A percentile compares a stretch with the other conserved stretches of the same genome.
Evolutionary conservation across 2,797 vertebrate species (phyloP).

Genomic region (Taeniopygia guttata): DNA sequence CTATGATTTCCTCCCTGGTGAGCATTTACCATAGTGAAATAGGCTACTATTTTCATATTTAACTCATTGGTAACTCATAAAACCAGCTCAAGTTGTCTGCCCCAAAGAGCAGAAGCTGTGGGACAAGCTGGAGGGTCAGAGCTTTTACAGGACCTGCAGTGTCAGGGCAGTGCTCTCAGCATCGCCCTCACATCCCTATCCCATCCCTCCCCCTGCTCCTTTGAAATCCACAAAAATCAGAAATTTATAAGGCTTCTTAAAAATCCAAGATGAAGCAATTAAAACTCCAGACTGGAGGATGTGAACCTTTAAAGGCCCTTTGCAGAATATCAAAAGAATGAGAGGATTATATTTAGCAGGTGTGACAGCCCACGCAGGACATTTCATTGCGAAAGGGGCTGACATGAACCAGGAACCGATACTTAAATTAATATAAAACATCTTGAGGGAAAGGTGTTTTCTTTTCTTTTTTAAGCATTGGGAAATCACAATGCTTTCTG

Average conservation of each 20-base stretch:
- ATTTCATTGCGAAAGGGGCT: conserved; percentile 72
- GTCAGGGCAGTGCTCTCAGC: neutral
- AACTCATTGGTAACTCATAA: conserved; percentile 68
- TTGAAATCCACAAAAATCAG: conserved; percentile 74
- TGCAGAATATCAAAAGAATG: conserved; percentile 79
- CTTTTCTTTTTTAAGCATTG: conserved; percentile 64
- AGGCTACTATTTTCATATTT: conserved; percentile 65
- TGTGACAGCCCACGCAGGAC: conserved; percentile 75
- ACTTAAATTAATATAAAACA: conserved; percentile 82
- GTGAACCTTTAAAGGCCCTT: conserved; percentile 78
- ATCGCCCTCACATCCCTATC: conserved; percentile 36
- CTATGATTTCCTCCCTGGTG: conserved; percentile 68
- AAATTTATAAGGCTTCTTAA: conserved; percentile 77
- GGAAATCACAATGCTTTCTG: conserved; percentile 58
- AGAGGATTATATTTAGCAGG: conserved; percentile 81
- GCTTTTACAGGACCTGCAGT: conserved; percentile 28
- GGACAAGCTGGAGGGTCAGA: neutral
- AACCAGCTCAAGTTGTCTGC: conserved; percentile 48
- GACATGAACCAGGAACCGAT: conserved; percentile 78
- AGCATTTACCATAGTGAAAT: conserved; percentile 53
- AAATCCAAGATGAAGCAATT: conserved; percentile 77
- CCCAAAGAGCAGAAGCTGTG: conserved; percentile 49
- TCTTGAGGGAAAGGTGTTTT: conserved; percentile 73
- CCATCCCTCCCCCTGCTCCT: conserved; percentile 58
- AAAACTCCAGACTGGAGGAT: conserved; percentile 78